Evolutionary conservation across 2,113 vertebrate genomes (phyloP).

Genomic region (Alexandromys fortis): DNA sequence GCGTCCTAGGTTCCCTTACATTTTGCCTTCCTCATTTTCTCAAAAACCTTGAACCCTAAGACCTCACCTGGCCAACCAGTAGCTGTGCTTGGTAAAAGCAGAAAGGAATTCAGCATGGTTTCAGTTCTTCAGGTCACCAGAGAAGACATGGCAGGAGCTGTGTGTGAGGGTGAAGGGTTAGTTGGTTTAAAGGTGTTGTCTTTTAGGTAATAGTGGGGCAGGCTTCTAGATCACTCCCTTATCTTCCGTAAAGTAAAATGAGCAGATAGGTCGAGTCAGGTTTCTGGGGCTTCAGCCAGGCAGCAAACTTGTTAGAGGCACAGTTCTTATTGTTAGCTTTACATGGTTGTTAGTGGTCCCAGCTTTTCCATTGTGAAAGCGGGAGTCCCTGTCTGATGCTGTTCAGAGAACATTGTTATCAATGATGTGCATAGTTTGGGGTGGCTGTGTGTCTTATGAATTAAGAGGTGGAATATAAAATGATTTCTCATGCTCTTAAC

Average conservation of each 20-base stretch:
- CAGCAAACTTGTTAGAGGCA: background rate
- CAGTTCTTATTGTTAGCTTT: background rate
- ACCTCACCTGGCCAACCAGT: background rate
- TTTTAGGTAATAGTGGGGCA: background rate
- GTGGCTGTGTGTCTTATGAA: background rate
- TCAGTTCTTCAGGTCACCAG: background rate
- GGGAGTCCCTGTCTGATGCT: background rate
- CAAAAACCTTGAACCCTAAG: background rate
- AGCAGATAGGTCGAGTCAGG: background rate
- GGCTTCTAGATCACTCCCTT: background rate
- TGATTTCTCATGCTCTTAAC: background rate
- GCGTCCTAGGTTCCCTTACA: background rate
- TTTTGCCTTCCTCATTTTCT: background rate
- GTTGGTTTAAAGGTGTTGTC: constrained; percentile 7
- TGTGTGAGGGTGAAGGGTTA: background rate
- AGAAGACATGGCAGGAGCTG: background rate
- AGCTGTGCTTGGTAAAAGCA: background rate
- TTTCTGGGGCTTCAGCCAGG: background rate
- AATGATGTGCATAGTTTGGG: background rate
- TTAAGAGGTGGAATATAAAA: background rate
- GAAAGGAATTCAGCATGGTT: background rate
- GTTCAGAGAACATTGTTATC: background rate
- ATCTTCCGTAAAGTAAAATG: background rate
- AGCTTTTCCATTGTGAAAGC: background rate
- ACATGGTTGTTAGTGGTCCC: background rate